These are phyloP conservation scores for Ceyx melanurus DNA, from an alignment of 2,113 vertebrate species.

Conservation along the genomic window DNA sequence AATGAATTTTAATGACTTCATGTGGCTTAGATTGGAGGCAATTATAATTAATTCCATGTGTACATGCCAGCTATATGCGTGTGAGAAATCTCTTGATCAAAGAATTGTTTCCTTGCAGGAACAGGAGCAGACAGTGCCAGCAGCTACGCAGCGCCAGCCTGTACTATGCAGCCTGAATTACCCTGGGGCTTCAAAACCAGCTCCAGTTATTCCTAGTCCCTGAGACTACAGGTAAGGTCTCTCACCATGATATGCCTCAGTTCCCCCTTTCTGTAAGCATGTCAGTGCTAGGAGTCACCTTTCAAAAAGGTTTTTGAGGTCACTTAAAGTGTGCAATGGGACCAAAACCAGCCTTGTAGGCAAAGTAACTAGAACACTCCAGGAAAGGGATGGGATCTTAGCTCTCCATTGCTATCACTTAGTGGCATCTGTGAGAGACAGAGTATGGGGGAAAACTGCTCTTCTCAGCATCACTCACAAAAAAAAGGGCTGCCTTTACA, in stretches of 20 bases:
- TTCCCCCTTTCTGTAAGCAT: not conserved
- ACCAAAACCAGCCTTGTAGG: not conserved
- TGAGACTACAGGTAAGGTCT: not conserved
- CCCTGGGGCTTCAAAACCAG: not conserved
- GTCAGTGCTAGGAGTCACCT: not conserved
- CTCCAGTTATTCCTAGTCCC: not conserved
- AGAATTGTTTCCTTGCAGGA: slow-evolving; percentile 11
- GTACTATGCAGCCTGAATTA: not conserved
- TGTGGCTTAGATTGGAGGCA: not conserved
- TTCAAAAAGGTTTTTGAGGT: not conserved
- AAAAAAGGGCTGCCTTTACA: not conserved
- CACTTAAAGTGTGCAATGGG: not conserved
- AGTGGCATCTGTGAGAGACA: not conserved
- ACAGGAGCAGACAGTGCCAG: not conserved
- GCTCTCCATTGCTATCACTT: not conserved
- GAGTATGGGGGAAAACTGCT: not conserved
- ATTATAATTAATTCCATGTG: slow-evolving; percentile 22
- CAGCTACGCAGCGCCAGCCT: not conserved
- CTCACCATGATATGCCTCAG: fast-evolving
- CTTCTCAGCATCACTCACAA: not conserved
- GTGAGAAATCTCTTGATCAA: slow-evolving; percentile 18
- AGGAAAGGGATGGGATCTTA: not conserved
- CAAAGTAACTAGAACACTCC: not conserved
- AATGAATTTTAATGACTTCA: slow-evolving; percentile 55
- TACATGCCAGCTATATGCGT: not conserved